Conservation (phyloP, 2,113 vertebrate species). For the Chiloscyllium plagiosum region DNA sequence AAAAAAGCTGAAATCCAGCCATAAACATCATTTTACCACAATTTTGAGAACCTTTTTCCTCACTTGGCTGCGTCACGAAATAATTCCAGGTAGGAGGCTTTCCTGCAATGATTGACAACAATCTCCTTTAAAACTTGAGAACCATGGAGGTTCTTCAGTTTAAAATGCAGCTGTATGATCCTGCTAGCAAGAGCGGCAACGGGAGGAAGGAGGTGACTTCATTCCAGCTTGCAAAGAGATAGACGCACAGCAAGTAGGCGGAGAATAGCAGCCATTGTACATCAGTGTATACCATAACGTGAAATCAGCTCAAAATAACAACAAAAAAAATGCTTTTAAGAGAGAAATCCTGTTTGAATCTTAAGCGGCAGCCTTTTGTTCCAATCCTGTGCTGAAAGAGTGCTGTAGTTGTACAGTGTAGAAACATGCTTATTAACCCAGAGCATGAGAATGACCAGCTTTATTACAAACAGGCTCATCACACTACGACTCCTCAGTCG, state of each 20-base stretch:
- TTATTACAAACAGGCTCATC: neutral
- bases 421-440: neutral
- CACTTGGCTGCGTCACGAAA: neutral
- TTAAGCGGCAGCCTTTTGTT: constrained; percentile 13
- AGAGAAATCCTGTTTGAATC: neutral
- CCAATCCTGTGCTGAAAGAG: constrained; percentile 34
- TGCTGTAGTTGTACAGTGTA: constrained; percentile 39
- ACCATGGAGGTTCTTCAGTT: neutral
- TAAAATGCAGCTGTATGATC: neutral
- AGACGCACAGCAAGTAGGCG: neutral
- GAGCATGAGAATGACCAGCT: neutral
- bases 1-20: neutral
- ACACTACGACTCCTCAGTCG: neutral
- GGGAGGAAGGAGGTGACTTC: neutral
- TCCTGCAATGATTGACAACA: neutral
- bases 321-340: neutral
- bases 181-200: neutral
- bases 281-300: neutral
- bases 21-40: neutral
- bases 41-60: neutral
- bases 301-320: neutral
- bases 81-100: neutral
- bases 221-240: neutral
- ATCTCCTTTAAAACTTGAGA: neutral
- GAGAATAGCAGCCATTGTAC: constrained; percentile 19